Conservation (phyloP, 2,888 invertebrate species). For the Crematogaster levior region DNA sequence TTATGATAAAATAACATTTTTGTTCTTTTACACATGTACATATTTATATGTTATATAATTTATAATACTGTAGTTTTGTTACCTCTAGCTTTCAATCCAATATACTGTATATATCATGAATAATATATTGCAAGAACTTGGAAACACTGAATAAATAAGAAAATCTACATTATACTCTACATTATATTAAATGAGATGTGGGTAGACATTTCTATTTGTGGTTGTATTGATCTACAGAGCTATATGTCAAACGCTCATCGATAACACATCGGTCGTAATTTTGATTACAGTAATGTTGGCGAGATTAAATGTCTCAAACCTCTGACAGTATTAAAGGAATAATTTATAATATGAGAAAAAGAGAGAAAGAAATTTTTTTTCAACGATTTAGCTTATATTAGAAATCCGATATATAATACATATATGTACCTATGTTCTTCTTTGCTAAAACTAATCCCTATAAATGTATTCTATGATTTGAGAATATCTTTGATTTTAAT, state of each 20-base stretch:
- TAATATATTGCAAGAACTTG: background rate
- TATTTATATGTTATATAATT: background rate
- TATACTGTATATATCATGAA: background rate
- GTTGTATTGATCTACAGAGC: background rate
- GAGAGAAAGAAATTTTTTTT: no score
- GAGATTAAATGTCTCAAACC: conserved; percentile 10
- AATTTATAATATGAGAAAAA: conserved; percentile 31
- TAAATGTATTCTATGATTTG: no score
- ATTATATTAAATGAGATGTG: background rate
- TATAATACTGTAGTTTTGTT: background rate
- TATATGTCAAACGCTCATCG: conserved; percentile 21
- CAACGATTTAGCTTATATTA: background rate
- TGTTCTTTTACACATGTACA: background rate
- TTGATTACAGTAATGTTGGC: conserved; percentile 13
- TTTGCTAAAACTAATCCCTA: conserved; percentile 1
- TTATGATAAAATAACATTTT: background rate
- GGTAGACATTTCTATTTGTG: background rate
- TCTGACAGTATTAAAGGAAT: conserved; percentile 6
- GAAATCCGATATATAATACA: conserved; percentile 20
- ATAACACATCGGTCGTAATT: conserved; percentile 9
- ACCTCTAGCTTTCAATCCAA: background rate
- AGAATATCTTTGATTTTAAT: background rate
- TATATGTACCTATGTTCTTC: no score
- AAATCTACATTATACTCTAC: background rate
- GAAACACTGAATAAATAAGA: background rate